Evolutionary conservation across 2,113 vertebrate genomes (phyloP).

Genomic region (Nycticebus coucang): DNA sequence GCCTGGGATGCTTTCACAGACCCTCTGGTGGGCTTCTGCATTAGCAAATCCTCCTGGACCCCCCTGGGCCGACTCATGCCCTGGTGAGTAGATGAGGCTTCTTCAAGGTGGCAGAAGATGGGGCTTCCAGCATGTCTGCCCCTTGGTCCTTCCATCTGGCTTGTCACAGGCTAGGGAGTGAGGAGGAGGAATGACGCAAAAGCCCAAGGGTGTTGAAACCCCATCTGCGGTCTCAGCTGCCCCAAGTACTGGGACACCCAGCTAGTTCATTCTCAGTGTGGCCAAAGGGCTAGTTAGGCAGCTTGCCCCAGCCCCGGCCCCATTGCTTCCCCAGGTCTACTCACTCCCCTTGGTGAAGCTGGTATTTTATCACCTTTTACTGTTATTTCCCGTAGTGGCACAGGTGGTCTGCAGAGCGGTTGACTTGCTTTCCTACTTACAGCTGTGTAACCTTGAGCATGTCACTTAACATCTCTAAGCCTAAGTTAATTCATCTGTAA

Average conservation of each 20-base stretch:
- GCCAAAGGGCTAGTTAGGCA: background rate
- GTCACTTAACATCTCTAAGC: slow-evolving; percentile 52
- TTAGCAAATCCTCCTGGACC: slow-evolving; percentile 93
- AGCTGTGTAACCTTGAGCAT: slow-evolving; percentile 10
- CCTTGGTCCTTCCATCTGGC: background rate
- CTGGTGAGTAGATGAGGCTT: slow-evolving; percentile 88
- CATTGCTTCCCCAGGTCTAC: background rate
- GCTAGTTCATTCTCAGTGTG: background rate
- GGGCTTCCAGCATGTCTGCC: background rate
- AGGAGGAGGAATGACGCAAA: slow-evolving; percentile 27
- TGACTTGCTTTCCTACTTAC: background rate
- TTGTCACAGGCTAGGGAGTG: background rate
- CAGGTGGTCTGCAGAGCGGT: background rate
- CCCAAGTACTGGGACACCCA: background rate
- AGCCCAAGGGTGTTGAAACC: background rate
- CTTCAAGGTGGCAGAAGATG: background rate
- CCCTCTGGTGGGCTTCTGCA: slow-evolving; percentile 94
- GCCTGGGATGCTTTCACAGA: slow-evolving; percentile 97
- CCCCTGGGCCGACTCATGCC: slow-evolving; percentile 93
- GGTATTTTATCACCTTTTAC: background rate
- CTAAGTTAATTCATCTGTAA: slow-evolving; percentile 43
- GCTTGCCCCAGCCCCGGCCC: background rate
- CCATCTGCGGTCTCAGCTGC: background rate
- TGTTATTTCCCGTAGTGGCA: background rate
- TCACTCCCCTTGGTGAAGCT: background rate